Evolutionary conservation across 2,113 vertebrate species (phyloP).

Genomic region (Prinia subflava): DNA sequence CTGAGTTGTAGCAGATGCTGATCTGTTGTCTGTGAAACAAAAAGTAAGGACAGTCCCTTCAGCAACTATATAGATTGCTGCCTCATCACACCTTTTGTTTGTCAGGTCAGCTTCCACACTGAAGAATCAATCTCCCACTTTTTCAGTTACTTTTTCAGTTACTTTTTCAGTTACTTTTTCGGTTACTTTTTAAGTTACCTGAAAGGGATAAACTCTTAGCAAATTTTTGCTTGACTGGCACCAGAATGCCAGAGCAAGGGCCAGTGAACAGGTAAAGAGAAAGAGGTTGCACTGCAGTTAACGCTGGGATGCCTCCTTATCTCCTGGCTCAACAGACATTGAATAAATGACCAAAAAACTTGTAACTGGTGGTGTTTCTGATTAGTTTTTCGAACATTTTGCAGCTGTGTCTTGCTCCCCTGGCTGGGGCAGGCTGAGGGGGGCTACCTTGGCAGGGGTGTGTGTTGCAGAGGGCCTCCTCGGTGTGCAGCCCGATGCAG

Average conservation of each 20-base stretch:
- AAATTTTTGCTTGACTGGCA: background rate
- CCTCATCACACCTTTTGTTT: background rate
- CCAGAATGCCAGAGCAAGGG: background rate
- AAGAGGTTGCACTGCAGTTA: background rate
- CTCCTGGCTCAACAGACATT: background rate
- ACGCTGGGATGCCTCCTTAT: background rate
- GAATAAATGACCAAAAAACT: background rate
- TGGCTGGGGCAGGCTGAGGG: background rate
- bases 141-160: background rate
- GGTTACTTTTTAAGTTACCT: background rate
- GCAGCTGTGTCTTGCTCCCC: background rate
- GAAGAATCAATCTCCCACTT: background rate
- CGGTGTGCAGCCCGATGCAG: conserved; percentile 96
- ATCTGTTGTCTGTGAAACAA: background rate
- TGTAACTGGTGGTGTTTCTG: background rate
- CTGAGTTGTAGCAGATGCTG: background rate
- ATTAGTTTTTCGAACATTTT: background rate
- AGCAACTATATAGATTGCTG: background rate
- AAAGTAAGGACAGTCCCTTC: background rate
- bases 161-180: background rate
- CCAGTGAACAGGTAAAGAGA: background rate
- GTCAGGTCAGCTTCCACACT: background rate
- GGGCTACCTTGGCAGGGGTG: conserved; percentile 90
- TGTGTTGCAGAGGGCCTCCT: conserved; percentile 94
- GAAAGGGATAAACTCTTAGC: background rate